A percentile compares a stretch with the other conserved stretches of the same genome.
Evolutionary conservation across 2,113 vertebrate genomes (phyloP).

Genomic region (Poicephalus meyeri): DNA sequence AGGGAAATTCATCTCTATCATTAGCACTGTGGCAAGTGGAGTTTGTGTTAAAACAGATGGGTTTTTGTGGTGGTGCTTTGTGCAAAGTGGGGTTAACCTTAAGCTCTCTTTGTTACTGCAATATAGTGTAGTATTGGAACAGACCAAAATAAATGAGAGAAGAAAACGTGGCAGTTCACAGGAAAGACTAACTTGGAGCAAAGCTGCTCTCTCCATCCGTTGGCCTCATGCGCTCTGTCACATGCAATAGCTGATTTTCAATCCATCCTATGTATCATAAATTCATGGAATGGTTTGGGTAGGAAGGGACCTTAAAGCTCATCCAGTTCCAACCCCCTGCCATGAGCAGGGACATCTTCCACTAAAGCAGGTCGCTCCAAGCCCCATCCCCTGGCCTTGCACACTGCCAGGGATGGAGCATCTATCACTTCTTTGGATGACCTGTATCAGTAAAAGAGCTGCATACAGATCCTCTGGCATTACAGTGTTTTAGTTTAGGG

Average conservation of each 20-base stretch:
- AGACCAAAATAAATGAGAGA: neutral
- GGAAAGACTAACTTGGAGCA: neutral
- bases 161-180: neutral
- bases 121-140: rapidly evolving
- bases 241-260: neutral
- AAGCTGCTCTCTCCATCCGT: neutral
- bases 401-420: neutral
- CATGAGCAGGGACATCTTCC: neutral
- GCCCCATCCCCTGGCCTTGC: neutral
- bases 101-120: rapidly evolving
- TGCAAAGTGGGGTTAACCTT: neutral
- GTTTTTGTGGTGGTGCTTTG: rapidly evolving
- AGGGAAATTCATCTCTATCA: neutral
- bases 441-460: neutral
- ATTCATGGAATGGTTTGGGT: neutral
- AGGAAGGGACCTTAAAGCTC: neutral
- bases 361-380: neutral
- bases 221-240: neutral
- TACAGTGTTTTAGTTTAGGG: neutral
- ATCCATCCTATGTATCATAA: rapidly evolving
- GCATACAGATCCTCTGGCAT: neutral
- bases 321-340: neutral
- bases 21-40: neutral
- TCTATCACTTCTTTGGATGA: neutral
- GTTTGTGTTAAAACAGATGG: neutral